Evolutionary conservation across 1,140 invertebrate species (phyloP).

Genomic region (Euwallacea similis): DNA sequence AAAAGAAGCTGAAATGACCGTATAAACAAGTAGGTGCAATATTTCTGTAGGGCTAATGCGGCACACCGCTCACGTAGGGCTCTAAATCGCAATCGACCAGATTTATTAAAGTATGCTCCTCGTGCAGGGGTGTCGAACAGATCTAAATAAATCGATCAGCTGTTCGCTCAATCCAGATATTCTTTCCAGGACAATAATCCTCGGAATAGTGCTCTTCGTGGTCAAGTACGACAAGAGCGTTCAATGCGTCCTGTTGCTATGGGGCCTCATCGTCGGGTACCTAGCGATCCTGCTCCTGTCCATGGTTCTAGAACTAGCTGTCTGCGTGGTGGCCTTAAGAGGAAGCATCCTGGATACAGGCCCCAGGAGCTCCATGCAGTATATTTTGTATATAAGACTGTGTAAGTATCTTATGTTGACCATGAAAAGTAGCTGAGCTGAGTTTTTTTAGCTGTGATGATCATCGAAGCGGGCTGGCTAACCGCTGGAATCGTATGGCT

Average conservation of each 20-base stretch:
- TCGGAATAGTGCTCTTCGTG: slow-evolving; percentile 62
- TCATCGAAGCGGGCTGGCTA: slow-evolving; percentile 77
- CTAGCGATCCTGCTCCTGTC: slow-evolving; percentile 66
- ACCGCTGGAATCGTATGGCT: slow-evolving; percentile 77
- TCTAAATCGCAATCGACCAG: no score
- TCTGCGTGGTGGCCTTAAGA: slow-evolving; percentile 75
- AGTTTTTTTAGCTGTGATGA: slow-evolving; percentile 66
- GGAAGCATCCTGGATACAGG: slow-evolving; percentile 80
- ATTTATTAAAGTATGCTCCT: no score
- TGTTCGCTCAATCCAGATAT: no score
- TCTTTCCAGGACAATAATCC: slow-evolving; percentile 61
- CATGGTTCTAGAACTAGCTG: slow-evolving; percentile 70
- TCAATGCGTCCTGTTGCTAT: slow-evolving; percentile 64
- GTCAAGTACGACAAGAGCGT: slow-evolving; percentile 63
- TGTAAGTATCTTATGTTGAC: slow-evolving; percentile 57
- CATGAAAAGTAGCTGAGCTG: neutral
- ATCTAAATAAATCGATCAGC: no score
- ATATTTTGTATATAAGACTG: slow-evolving; percentile 78
- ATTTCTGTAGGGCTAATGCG: no score
- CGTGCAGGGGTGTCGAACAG: no score
- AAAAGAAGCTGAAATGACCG: no score
- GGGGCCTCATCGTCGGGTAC: slow-evolving; percentile 74
- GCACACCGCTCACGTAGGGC: no score
- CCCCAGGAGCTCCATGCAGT: slow-evolving; percentile 75
- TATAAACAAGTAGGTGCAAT: no score